phyloP scores from a whole-genome alignment of 1,140 invertebrate genomes.

The Ruditapes philippinarum region DNA sequence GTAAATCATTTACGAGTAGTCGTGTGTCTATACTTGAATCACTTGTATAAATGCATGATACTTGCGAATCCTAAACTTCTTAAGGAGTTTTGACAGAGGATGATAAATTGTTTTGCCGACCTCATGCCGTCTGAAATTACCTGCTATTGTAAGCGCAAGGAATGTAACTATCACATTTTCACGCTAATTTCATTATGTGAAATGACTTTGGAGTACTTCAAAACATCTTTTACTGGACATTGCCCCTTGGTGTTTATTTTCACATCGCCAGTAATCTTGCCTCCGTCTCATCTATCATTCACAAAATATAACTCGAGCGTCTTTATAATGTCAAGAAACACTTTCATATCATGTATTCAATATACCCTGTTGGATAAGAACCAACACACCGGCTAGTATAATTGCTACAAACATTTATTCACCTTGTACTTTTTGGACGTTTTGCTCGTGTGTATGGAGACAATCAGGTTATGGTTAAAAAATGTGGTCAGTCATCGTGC shows the following conservation, averaged over 20 bases:
- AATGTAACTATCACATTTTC: neutral
- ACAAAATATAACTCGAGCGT: neutral
- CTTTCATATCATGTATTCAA: too few species aligned
- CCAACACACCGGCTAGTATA: too few species aligned
- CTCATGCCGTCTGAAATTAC: conserved; percentile 38
- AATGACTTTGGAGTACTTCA: neutral
- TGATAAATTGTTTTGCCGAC: conserved; percentile 11
- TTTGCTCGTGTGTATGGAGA: too few species aligned
- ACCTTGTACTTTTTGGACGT: too few species aligned
- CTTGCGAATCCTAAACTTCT: too few species aligned
- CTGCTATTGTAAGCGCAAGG: neutral
- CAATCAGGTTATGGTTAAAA: too few species aligned
- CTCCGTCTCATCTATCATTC: conserved; percentile 28
- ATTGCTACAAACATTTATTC: too few species aligned
- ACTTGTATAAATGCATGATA: too few species aligned
- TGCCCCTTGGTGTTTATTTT: conserved; percentile 47
- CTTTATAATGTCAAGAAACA: neutral
- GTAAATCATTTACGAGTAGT: too few species aligned
- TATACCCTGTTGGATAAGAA: too few species aligned
- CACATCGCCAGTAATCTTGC: neutral
- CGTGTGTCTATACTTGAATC: too few species aligned
- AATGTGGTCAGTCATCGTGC: too few species aligned
- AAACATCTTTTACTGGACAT: conserved; percentile 23
- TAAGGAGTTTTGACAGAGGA: conserved; percentile 4
- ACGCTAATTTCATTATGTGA: conserved; percentile 19